Percentiles rank a stretch among this genome's conserved stretches.
phyloP scores from a whole-genome alignment of 1,140 invertebrate genomes.

The Psilanteris sp. region DNA sequence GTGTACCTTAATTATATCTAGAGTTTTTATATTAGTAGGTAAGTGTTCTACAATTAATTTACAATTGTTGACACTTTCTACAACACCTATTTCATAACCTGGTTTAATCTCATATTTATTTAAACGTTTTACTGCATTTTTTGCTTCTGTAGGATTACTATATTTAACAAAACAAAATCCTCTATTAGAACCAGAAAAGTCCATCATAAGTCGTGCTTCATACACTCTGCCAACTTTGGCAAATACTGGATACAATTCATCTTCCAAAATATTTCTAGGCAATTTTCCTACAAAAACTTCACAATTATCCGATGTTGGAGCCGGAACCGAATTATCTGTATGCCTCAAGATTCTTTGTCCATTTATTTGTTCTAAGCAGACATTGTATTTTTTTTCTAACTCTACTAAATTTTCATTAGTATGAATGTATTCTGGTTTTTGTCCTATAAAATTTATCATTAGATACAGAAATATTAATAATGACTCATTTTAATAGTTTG shows the following conservation, averaged over 20 bases:
- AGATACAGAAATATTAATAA: no score
- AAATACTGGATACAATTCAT: slow-evolving; percentile 90
- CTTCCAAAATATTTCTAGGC: slow-evolving; percentile 88
- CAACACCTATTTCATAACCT: slow-evolving; percentile 82
- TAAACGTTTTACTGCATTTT: slow-evolving; percentile 81
- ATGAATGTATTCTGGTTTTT: no score
- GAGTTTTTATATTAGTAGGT: slow-evolving; percentile 53
- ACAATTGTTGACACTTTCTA: slow-evolving; percentile 85
- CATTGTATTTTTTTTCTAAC: slow-evolving; percentile 38
- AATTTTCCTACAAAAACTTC: slow-evolving; percentile 93
- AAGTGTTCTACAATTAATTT: slow-evolving; percentile 83
- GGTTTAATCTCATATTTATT: slow-evolving; percentile 83
- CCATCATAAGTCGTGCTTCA: slow-evolving; percentile 89
- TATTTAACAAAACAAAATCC: slow-evolving; percentile 87
- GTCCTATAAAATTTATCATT: no score
- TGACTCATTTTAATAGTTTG: no score
- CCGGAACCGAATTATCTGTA: slow-evolving; percentile 74
- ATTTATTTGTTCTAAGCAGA: slow-evolving; percentile 78
- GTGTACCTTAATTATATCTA: slow-evolving; percentile 69
- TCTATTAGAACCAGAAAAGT: slow-evolving; percentile 85
- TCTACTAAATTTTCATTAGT: slow-evolving; percentile 43
- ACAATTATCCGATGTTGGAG: slow-evolving; percentile 82
- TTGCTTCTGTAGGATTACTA: slow-evolving; percentile 80
- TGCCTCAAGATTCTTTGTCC: slow-evolving; percentile 82
- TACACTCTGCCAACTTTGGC: slow-evolving; percentile 83